phyloP scores from a whole-genome alignment of 2,888 invertebrate species.

The Pterobdella sp. region DNA sequence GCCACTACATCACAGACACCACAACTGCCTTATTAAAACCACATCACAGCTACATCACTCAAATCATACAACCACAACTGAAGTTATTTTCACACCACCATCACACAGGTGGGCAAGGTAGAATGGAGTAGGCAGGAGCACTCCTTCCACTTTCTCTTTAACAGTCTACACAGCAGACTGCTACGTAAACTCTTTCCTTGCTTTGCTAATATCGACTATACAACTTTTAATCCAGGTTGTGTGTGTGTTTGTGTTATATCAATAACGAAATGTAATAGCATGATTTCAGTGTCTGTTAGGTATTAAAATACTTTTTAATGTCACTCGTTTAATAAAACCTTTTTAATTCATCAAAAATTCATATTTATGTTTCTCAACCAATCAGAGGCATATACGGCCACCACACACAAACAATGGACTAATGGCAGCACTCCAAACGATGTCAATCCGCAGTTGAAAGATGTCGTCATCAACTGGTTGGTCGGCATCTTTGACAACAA shows the following conservation, averaged over 20 bases:
- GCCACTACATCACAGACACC: neutral
- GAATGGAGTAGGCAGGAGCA: neutral
- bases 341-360: no score
- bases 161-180: constrained; percentile 6
- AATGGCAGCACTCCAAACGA: neutral
- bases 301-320: no score
- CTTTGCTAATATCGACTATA: neutral
- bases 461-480: constrained; percentile 15
- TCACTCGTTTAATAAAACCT: no score
- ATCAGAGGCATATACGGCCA: neutral
- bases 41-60: neutral
- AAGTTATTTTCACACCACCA: no score
- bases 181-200: constrained; percentile 1
- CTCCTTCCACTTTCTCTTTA: constrained; percentile 17
- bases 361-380: neutral
- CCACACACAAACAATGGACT: neutral
- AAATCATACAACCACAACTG: neutral
- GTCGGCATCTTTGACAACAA: constrained; percentile 3
- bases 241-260: neutral
- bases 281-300: no score
- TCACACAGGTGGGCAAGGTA: neutral
- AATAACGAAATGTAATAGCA: neutral
- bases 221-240: constrained; percentile 7
- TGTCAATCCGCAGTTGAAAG: neutral
- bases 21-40: neutral